Base-by-base conservation (phyloP, 2,113 vertebrate species). In the Alces alces region DNA sequence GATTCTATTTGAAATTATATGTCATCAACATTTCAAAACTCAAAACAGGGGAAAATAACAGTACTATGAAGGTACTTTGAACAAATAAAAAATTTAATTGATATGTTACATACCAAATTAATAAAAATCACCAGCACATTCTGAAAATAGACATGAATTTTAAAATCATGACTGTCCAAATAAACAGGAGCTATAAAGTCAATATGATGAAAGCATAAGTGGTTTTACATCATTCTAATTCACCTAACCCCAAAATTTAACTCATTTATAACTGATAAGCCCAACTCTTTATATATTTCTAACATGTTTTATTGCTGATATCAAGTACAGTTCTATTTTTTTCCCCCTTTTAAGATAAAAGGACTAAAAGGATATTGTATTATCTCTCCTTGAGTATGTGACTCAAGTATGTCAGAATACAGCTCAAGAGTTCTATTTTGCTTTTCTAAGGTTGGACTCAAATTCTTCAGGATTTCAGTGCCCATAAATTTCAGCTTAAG, bases 91-190 rank as follows among this genome's bases (percentile, higher is more conserved):
- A 88, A 21, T 52, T 83, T 36, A 91, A 54, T 57, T 80, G 33
- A 86, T 79, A 70, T 27, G 19, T 23, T n/a, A 17, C 7, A 85
- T 80, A 45, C 17, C 6, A 91, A 76, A 60, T 27, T n/a, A 93
- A 83, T 36, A 91, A 86, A 47, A 92, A 58, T 39, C 17, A 90
- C 27, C 50, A 92, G 91, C 14, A 86, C 25, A 89, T 84, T 91
- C 23, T 93, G 28, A 93, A 90, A 96, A 87, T 47, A 50, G 27
- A 92, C 92, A 86, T 93, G 25, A 61, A 64, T 45, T 94, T 92
- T 64, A 19, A 95, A 96, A 58, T 89, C 43, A 94, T 11, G 47
- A 79, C 11, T 86, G 12, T 47, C 10, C 60, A 28, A 84, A 84
- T 57, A 93, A n/a, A 36, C n/a, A 3, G 39, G 36, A 60, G 54